Base-by-base conservation (phyloP, 1,140 invertebrate genomes). In the Diprion similis region DNA sequence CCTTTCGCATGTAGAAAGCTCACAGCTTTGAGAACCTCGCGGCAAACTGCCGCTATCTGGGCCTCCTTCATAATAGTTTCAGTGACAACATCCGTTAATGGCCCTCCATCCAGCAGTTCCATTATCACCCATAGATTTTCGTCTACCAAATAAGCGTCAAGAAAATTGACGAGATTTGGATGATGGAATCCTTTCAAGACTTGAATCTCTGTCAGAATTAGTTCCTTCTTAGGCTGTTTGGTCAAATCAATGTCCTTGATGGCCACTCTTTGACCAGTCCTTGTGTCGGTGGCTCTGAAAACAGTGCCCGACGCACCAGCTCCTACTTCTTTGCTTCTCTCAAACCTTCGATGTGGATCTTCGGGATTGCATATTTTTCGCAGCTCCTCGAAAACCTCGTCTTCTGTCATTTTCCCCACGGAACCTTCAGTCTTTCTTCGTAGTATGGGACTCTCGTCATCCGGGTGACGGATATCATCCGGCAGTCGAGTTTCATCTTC, bases 51-150 rank as follows among this genome's bases (percentile, higher is more conserved):
- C 13, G 98, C 97, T 70, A 99, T 99, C 85, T 99, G 98, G 2
- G 93, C 92, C 86, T 99, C 98, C 81, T 98, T 97, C 97, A 99
- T 98, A 13, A 98, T 93, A 1, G 97, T 98, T 89, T 99, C 98
- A 2, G 96, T 99, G 1, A 99, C 98, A 2, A 99, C 97, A 87
- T 99, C 97, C 0, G 98, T 99, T 6, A 99, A 87, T 0, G 97
- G 95, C 7, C 98, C 98, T 46, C 98, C 98, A 80, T 98, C 96
- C 73, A 99, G 89, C 68, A 98, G 92, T 86, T 99, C 98, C 97
- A 99, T 99, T 0, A 94, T 89, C 0, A 94, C 97, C 97, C 97
- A 99, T 3, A 99, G 89, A 86, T 98, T 95, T 78, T 98, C 95
- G 47, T 94, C 92, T 17, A 98, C 89, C 7, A 95, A 88, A 88